A percentile compares a stretch with the other conserved stretches of the same genome.
phyloP scores from a whole-genome alignment of 2,888 invertebrate genomes.

The Cyclophora albipunctata region DNA sequence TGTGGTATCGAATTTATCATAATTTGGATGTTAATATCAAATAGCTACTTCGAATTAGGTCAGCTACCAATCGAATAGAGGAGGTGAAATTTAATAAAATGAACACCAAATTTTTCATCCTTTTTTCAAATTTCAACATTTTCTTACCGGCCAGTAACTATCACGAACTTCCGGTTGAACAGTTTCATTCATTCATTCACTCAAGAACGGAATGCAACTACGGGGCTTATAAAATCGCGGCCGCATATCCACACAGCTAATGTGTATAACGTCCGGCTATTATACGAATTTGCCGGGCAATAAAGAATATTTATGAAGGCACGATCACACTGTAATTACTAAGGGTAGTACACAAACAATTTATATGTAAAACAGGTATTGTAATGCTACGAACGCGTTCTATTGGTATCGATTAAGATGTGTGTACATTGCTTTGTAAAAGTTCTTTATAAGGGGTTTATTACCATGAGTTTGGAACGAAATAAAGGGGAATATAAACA shows the following conservation, averaged over 20 bases:
- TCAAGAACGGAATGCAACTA: not conserved
- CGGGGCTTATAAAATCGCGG: not conserved
- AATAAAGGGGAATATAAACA: not conserved
- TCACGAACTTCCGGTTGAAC: too few species aligned
- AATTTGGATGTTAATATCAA: too few species aligned
- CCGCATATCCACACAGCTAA: slow-evolving; percentile 1
- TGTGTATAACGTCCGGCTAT: slow-evolving; percentile 30
- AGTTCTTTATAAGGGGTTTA: not conserved
- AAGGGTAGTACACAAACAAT: slow-evolving; percentile 43
- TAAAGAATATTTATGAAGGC: slow-evolving; percentile 61
- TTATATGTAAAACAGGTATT: slow-evolving; percentile 52
- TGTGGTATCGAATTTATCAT: too few species aligned
- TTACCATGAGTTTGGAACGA: not conserved
- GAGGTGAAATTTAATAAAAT: too few species aligned
- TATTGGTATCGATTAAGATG: not conserved
- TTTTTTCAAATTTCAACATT: too few species aligned
- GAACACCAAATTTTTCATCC: too few species aligned
- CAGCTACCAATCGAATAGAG: too few species aligned
- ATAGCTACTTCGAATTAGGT: too few species aligned
- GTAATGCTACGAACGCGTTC: slow-evolving; percentile 5
- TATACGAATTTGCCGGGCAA: slow-evolving; percentile 46
- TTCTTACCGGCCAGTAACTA: too few species aligned
- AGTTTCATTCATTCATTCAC: not conserved
- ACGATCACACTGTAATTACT: slow-evolving; percentile 50
- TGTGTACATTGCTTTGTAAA: not conserved